Evolutionary conservation across 2,888 invertebrate species (phyloP).

Genomic region (Oasisia sp.): DNA sequence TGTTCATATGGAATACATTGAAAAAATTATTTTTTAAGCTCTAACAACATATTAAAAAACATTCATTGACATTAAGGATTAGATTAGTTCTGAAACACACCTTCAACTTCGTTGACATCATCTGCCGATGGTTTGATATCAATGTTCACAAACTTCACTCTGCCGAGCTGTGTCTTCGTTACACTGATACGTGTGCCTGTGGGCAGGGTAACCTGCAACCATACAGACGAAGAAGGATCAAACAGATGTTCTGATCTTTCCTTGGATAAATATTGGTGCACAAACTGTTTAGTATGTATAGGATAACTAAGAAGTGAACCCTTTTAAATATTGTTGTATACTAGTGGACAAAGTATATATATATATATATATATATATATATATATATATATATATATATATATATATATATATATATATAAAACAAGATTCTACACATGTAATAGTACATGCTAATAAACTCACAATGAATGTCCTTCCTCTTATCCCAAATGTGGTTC

Average conservation of each 20-base stretch:
- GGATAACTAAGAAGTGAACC: too few species aligned
- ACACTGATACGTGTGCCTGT: neutral
- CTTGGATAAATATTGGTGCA: too few species aligned
- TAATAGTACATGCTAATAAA: neutral
- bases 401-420: neutral
- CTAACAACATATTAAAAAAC: too few species aligned
- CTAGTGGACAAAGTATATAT: too few species aligned
- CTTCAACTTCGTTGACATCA: neutral
- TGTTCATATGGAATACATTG: too few species aligned
- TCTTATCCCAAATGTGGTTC: neutral
- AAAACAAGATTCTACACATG: neutral
- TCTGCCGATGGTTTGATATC: neutral
- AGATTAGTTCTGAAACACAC: neutral
- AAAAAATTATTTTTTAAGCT: too few species aligned
- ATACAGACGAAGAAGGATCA: neutral
- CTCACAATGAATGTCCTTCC: neutral
- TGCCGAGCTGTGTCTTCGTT: neutral
- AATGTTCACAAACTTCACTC: neutral
- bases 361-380: too few species aligned
- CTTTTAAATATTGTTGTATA: too few species aligned
- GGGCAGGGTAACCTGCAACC: neutral
- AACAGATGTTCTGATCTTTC: too few species aligned
- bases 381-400: too few species aligned
- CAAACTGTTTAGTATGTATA: too few species aligned
- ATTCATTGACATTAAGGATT: too few species aligned